Percentiles rank a stretch among this genome's conserved stretches.
Conservation (phyloP, 2,113 vertebrate genomes). For the mouse (Mus musculus) region GRCm39 chr6:85456501-85457000, state of each 20-base stretch:
- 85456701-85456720: conserved; percentile 96
- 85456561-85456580: background rate
- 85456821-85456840: conserved; percentile 85
- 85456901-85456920: conserved; percentile 95
- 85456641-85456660: conserved; percentile 86
- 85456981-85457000: conserved; percentile 31
- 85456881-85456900: conserved; percentile 90
- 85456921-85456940: conserved; percentile 97
- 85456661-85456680: conserved; percentile 88
- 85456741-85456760: conserved; percentile 97
- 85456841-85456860: conserved; percentile 88
- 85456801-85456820: conserved; percentile 83
- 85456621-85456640: conserved; percentile 84
- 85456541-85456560: background rate
- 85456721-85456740: conserved; percentile 97
- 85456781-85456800: conserved; percentile 94
- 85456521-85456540: background rate
- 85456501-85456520: background rate
- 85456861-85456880: conserved; percentile 91
- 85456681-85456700: conserved; percentile 97
- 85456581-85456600: background rate
- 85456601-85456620: conserved; percentile 87
- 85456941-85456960: conserved; percentile 92
- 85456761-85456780: conserved; percentile 99
- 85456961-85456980: conserved; percentile 89